A percentile compares a stretch with the other conserved stretches of the same genome.
Conservation (phyloP, 2,797 vertebrate genomes). For the Phataginus tricuspis region DNA sequence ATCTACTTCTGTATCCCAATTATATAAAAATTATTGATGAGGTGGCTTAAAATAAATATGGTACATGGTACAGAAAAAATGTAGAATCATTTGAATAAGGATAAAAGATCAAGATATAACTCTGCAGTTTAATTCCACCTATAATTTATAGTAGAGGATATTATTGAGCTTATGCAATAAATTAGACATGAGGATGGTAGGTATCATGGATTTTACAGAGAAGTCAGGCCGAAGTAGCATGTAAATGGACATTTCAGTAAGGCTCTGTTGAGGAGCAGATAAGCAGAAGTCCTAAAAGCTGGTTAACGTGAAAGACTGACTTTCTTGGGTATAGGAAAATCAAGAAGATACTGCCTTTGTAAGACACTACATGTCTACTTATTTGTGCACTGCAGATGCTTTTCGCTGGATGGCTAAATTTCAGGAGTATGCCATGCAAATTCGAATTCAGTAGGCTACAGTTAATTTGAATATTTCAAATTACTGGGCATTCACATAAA, state of each 20-base stretch:
- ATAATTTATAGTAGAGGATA: neutral
- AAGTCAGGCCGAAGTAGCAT: neutral
- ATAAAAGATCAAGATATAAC: neutral
- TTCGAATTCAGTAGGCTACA: neutral
- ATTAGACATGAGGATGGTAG: neutral
- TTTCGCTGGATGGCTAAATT: neutral
- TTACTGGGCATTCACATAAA: neutral
- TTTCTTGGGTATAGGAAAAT: neutral
- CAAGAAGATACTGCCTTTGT: neutral
- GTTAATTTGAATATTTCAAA: neutral
- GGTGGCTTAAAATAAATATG: neutral
- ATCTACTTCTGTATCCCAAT: neutral
- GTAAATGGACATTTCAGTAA: neutral
- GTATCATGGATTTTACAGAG: neutral
- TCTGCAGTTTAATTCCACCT: neutral
- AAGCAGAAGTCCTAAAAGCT: neutral
- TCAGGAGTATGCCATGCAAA: neutral
- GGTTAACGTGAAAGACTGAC: neutral
- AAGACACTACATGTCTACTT: neutral
- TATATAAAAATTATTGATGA: neutral
- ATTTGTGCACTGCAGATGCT: neutral
- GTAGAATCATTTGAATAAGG: neutral
- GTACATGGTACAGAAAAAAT: neutral
- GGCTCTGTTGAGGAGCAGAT: neutral
- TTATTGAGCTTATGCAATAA: neutral